Evolutionary conservation across 2,113 vertebrate genomes (phyloP).

Genomic region (Hylia prasina): DNA sequence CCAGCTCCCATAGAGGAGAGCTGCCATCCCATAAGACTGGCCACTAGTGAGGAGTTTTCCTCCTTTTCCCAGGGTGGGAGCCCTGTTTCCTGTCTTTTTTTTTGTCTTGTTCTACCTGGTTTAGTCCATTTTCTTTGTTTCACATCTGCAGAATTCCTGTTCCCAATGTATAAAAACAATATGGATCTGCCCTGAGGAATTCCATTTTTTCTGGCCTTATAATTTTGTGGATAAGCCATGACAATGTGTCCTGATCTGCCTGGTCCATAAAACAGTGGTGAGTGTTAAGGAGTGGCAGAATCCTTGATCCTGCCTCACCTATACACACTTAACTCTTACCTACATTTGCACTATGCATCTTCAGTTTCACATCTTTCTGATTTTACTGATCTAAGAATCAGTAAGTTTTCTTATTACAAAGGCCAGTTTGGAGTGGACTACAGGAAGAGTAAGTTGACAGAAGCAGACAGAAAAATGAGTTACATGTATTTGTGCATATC

Average conservation of each 20-base stretch:
- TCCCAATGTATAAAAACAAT: neutral
- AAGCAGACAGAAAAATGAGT: neutral
- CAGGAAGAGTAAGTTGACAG: neutral
- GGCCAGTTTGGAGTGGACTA: accelerated
- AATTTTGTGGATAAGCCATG: neutral
- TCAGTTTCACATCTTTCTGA: neutral
- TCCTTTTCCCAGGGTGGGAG: neutral
- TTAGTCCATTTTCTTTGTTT: neutral
- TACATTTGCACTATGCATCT: neutral
- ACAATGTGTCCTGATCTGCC: neutral
- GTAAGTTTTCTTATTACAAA: neutral
- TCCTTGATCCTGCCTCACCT: neutral
- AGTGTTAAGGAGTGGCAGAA: neutral
- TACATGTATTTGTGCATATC: neutral
- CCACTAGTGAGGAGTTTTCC: neutral
- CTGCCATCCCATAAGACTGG: neutral
- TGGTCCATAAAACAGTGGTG: neutral
- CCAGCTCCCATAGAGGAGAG: neutral
- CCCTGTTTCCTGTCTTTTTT: neutral
- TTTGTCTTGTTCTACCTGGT: neutral
- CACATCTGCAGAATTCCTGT: neutral
- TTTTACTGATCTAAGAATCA: neutral
- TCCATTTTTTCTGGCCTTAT: neutral
- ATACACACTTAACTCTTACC: neutral
- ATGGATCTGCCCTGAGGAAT: neutral